Conservation (phyloP, 2,888 invertebrate species). For the Diarsia brunnea region DNA sequence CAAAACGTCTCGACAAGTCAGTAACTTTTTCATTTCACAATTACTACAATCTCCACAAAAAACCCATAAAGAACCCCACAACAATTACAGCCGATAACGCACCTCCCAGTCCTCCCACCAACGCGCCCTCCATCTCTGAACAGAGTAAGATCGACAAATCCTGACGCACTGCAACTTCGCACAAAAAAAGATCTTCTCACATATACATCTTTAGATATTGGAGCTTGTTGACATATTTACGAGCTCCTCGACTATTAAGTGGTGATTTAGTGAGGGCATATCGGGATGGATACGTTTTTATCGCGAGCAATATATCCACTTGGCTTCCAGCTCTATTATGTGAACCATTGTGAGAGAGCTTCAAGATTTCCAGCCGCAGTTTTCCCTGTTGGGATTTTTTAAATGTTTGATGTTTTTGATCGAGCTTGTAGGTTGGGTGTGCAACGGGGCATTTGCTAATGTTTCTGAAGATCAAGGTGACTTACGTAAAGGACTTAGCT, state of each 20-base stretch:
- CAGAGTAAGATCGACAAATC: slow-evolving; percentile 70
- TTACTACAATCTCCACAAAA: slow-evolving; percentile 21
- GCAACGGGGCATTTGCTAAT: not conserved
- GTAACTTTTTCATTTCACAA: not conserved
- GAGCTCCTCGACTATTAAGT: slow-evolving; percentile 89
- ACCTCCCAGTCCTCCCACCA: slow-evolving; percentile 37
- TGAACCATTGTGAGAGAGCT: slow-evolving; percentile 77
- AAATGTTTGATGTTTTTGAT: slow-evolving; percentile 33
- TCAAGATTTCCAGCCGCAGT: slow-evolving; percentile 67
- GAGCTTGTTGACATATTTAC: slow-evolving; percentile 90
- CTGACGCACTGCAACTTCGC: slow-evolving; percentile 70
- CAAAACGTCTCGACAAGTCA: not conserved
- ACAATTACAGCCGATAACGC: slow-evolving; percentile 52
- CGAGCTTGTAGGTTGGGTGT: not conserved
- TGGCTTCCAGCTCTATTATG: slow-evolving; percentile 85
- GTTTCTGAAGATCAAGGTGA: not conserved
- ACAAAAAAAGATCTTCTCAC: slow-evolving; percentile 79
- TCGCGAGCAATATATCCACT: slow-evolving; percentile 88
- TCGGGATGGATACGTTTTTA: slow-evolving; percentile 91
- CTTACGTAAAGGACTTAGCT: not conserved
- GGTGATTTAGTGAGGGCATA: slow-evolving; percentile 89
- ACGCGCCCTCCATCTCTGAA: slow-evolving; percentile 29
- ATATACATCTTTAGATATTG: slow-evolving; percentile 89
- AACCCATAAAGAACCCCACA: slow-evolving; percentile 32
- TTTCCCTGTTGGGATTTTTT: slow-evolving; percentile 61